Evolutionary conservation across 2,888 invertebrate species (phyloP).

Genomic region (Choreutis nemorana): DNA sequence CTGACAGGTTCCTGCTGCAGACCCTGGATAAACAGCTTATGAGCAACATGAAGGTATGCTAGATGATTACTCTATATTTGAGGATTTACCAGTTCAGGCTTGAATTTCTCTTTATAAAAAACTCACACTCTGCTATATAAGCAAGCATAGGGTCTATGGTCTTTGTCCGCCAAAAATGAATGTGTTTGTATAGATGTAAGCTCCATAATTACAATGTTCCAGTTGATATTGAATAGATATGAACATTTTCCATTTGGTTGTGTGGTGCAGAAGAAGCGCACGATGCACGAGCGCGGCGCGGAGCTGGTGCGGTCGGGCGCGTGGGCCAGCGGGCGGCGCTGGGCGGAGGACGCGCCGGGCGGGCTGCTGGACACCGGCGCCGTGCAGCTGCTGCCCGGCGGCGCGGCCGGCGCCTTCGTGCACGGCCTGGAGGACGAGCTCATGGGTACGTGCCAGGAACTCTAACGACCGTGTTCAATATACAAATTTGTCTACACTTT

Average conservation of each 20-base stretch:
- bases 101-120: no score
- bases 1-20: slow-evolving; percentile 90
- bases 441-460: slow-evolving; percentile 63
- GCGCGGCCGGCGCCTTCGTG: slow-evolving; percentile 97
- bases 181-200: no score
- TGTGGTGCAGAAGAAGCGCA: slow-evolving; percentile 72
- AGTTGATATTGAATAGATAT: no score
- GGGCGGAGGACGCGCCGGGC: slow-evolving; percentile 88
- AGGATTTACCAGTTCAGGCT: no score
- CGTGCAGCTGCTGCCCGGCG: slow-evolving; percentile 86
- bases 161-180: no score
- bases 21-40: slow-evolving; percentile 97
- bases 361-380: slow-evolving; percentile 79
- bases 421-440: slow-evolving; percentile 99
- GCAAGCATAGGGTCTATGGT: no score
- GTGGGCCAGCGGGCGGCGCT: slow-evolving; percentile 71
- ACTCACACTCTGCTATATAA: no score
- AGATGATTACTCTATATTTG: no score
- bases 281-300: slow-evolving; percentile 86
- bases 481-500: not conserved
- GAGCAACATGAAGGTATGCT: slow-evolving; percentile 90
- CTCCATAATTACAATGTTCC: no score
- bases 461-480: not conserved
- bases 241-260: no score
- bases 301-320: slow-evolving; percentile 85